Percentiles rank a stretch among this genome's conserved stretches.
Evolutionary conservation across 2,888 invertebrate genomes (phyloP).

Genomic region (Melieria crassipennis): DNA sequence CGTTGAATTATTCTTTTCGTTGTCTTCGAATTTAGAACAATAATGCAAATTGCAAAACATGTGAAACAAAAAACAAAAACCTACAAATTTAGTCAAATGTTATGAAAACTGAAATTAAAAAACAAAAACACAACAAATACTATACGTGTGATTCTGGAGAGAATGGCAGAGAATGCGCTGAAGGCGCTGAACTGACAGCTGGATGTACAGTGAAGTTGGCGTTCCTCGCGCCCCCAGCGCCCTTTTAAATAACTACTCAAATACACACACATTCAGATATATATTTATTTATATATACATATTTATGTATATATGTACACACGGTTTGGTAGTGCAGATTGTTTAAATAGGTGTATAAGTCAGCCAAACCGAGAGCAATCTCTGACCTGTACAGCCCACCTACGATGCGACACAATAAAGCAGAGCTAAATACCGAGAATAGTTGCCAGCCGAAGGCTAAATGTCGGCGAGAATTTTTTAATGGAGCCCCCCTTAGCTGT

Average conservation of each 20-base stretch:
- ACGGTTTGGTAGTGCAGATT: conserved; percentile 6
- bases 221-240: too few relatives aligned
- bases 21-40: conserved; percentile 51
- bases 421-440: conserved; percentile 43
- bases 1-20: conserved; percentile 25
- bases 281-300: conserved; percentile 21
- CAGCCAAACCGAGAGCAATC: background rate
- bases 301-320: conserved; percentile 29
- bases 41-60: conserved; percentile 42
- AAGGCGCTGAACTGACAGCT: too few relatives aligned
- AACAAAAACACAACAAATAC: background rate
- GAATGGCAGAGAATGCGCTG: too few relatives aligned
- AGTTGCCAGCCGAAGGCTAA: too few relatives aligned
- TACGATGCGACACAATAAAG: conserved; percentile 45
- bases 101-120: conserved; percentile 5
- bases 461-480: too few relatives aligned
- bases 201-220: too few relatives aligned
- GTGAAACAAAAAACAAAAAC: conserved; percentile 27
- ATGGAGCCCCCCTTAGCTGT: conserved; percentile 45
- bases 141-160: too few relatives aligned
- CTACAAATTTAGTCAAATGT: conserved; percentile 20
- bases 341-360: background rate
- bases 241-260: background rate
- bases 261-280: background rate
- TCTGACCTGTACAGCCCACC: conserved; percentile 50